Conservation (phyloP, 2,797 vertebrate genomes). For the Danio albolineatus region DNA sequence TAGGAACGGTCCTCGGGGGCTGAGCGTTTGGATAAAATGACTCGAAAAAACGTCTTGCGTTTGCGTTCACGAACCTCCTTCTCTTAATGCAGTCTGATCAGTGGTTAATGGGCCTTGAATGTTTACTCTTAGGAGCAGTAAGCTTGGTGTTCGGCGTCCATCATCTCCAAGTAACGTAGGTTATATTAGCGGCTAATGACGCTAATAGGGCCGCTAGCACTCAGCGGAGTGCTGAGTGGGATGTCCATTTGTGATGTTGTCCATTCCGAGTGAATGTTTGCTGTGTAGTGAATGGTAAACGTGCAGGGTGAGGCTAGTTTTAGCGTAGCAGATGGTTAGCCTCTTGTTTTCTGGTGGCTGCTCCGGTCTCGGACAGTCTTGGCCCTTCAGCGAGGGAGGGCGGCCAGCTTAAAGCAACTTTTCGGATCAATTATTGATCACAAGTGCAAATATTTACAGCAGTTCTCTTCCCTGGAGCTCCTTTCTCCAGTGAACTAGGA, state of each 20-base stretch:
- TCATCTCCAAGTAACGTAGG: constrained; percentile 35
- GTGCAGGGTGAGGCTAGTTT: neutral
- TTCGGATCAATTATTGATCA: neutral
- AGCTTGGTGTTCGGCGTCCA: constrained; percentile 20
- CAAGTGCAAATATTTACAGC: neutral
- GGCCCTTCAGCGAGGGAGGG: neutral
- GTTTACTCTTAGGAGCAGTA: constrained; percentile 56
- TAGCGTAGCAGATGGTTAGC: constrained; percentile 4
- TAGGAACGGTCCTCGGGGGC: constrained; percentile 17
- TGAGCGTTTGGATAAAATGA: constrained; percentile 1
- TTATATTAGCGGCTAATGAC: constrained; percentile 46
- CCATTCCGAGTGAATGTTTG: constrained; percentile 31
- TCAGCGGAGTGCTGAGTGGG: constrained; percentile 31
- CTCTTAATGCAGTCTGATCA: constrained; percentile 63
- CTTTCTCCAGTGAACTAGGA: neutral
- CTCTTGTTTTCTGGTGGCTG: neutral
- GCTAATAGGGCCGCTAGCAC: constrained; percentile 37
- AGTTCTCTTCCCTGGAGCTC: neutral
- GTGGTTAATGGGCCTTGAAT: constrained; percentile 63
- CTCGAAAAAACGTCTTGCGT: neutral
- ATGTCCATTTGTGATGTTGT: constrained; percentile 39
- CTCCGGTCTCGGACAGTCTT: neutral
- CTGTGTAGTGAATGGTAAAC: neutral
- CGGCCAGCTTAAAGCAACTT: neutral
- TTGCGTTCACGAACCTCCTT: constrained; percentile 32